Evolutionary conservation across 2,888 invertebrate species (phyloP), one percentile per base, ranked within the genome.

Genomic region (Drosophila barbarae): DNA sequence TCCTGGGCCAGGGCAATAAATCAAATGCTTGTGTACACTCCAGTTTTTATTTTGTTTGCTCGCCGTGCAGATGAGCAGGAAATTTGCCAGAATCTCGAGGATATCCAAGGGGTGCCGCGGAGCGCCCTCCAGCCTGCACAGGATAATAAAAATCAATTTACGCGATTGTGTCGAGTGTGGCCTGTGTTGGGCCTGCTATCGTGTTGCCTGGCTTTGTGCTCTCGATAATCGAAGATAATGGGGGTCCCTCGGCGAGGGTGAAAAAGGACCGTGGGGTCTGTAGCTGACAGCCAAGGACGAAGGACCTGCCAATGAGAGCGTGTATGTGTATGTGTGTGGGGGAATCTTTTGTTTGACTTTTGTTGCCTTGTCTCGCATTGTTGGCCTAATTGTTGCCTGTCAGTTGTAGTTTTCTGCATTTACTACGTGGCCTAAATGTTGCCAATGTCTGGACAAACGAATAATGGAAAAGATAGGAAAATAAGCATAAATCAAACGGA

Each of bases 21-120:
- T 71, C 71, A 71, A 71, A 72, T 69, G 67, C 70, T 69, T 71
- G 71, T 71, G 72, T 71, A 71, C 67, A 71, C 72, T 60, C 52
- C 18, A 61, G 49, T 69, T 53, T 68, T 60, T 68, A 69, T 68
- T 57, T 68, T 68, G 67, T 69, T 68, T 66, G 66, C 50, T 42
- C 50, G 58, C 44, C 58, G 69, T 68, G 65, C 58, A 68, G 66
- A 66, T 68, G 66, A 68, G 66, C 66, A 66, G 66, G 66, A 66
- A 66, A 66, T 66, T 66, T 68, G 67, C 69, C 67, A 69, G 70
- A 60, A 35, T 39, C 70, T 69, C 41, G 38, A 50, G 52, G 49
- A 36, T 39, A 26, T 35, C 41, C 18, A 26, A 41, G 28, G 18
- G 52, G 10, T 18, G 58, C 18, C 34, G 59, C n/a, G 9, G 38